Evolutionary conservation across 2,888 invertebrate genomes (phyloP).

Genomic region (Drosophila peninsularis): DNA sequence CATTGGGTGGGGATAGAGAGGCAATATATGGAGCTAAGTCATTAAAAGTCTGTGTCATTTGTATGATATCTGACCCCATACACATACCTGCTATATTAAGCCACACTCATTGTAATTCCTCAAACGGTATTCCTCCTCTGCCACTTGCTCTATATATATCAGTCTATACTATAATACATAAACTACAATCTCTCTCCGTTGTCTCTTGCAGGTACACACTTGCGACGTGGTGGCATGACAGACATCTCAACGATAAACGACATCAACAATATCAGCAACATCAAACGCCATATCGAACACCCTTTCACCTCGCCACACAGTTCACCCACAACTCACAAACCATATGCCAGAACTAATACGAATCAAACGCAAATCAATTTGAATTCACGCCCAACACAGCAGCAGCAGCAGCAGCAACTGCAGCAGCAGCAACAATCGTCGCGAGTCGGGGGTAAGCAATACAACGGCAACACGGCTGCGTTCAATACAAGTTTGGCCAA

Average conservation of each 20-base stretch:
- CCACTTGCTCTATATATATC: not conserved
- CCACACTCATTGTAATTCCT: not conserved
- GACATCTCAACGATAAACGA: conserved; percentile 84
- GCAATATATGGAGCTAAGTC: not conserved
- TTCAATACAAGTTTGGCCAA: conserved; percentile 58
- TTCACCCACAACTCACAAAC: conserved; percentile 73
- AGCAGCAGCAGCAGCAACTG: conserved; percentile 51
- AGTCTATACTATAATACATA: not conserved
- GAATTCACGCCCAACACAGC: conserved; percentile 57
- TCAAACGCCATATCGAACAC: conserved; percentile 83
- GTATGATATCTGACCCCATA: not conserved
- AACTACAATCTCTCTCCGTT: not conserved
- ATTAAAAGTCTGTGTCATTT: not conserved
- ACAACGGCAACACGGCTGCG: conserved; percentile 72
- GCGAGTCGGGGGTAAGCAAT: conserved; percentile 43
- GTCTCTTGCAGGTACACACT: conserved; percentile 82
- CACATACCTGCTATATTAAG: not conserved
- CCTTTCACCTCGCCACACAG: conserved; percentile 82
- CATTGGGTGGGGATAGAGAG: no score
- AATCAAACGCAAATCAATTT: conserved; percentile 25
- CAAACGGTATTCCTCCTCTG: not conserved
- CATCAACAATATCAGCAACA: conserved; percentile 82
- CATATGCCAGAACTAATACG: conserved; percentile 48
- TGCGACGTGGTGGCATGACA: conserved; percentile 85
- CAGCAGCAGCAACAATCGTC: conserved; percentile 49